These are phyloP conservation scores for Silurus lanzhouensis DNA, from an alignment of 2,797 vertebrate genomes.

Conservation along the genomic window DNA sequence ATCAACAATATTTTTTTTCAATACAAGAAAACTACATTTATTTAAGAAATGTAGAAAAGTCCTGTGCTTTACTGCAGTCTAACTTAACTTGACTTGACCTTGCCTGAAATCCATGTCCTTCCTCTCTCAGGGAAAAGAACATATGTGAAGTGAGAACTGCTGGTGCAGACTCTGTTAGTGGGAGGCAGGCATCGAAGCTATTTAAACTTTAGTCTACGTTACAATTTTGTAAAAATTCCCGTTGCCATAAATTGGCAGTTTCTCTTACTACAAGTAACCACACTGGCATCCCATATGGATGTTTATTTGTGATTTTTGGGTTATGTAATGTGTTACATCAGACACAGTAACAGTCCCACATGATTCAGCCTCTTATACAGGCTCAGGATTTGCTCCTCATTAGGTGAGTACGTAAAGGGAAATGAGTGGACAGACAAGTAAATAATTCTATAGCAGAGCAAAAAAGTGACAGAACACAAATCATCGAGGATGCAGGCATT, in stretches of 20 bases:
- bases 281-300: constrained; percentile 50
- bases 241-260: constrained; percentile 56
- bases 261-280: constrained; percentile 35
- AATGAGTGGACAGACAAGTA: constrained; percentile 30
- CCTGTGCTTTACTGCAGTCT: background rate
- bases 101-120: constrained; percentile 22
- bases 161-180: constrained; percentile 42
- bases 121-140: background rate
- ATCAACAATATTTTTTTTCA: background rate
- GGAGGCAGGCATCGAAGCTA: constrained; percentile 42
- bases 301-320: constrained; percentile 50
- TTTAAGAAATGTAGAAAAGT: background rate
- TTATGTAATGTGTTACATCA: constrained; percentile 59
- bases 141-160: constrained; percentile 31
- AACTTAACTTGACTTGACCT: constrained; percentile 7
- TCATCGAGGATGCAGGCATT: constrained; percentile 42
- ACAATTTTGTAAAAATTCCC: constrained; percentile 58
- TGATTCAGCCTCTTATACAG: constrained; percentile 48
- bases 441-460: constrained; percentile 30
- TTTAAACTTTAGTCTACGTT: constrained; percentile 55
- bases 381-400: constrained; percentile 39
- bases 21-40: background rate
- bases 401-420: constrained; percentile 29
- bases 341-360: constrained; percentile 41
- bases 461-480: constrained; percentile 50